Base-by-base conservation (phyloP, 1,140 invertebrate genomes). In the Achroia grisella region DNA sequence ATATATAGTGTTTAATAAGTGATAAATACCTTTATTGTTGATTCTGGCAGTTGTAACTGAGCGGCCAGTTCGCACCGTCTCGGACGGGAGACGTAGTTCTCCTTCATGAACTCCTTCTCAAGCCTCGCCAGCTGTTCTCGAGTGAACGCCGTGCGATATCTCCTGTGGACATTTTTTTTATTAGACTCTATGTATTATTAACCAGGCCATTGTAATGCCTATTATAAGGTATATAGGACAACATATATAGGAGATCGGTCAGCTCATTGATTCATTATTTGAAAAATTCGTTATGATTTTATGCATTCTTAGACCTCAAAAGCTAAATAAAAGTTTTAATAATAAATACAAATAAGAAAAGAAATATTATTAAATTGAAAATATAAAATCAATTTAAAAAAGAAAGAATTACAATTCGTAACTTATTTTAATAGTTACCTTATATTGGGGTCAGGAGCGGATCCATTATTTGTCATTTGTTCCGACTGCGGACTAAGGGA, bases 101-200 rank as follows among this genome's bases (percentile, higher is more conserved):
- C 98, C 64, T 96, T 93, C 66, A 91, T 90, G 78, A 99, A 99
- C 78, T 99, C 98, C 65, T 97, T 97, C 82, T 99, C 98, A n/a
- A 99, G 85, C 30, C 96, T 88, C 0, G 89, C 90, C 11, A 99
- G 86, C 79, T 99, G 98, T 70, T 99, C 98, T 15, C 97, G 88
- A 0, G 96, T 98, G 86, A 99, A 99, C 0, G 98, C 98, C 0
- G 98, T 99, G 14, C 98, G 88, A 71, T 99, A 99, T 36, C 98
- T 89, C 44, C 98, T 89, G 42, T 10, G 13, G 34, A 41, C 45
- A 55, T 44, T 48, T 44, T 23, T n/a, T n/a, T n/a, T n/a, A n/a
- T n/a, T n/a, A n/a, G n/a, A n/a, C n/a, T n/a, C 37, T 27, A 5
- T 33, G 13, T 12, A 96, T 92, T 43, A 15, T 39, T 8, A 3